Base-by-base conservation (phyloP, 1,140 invertebrate species). In the Papilio aristodemus region DNA sequence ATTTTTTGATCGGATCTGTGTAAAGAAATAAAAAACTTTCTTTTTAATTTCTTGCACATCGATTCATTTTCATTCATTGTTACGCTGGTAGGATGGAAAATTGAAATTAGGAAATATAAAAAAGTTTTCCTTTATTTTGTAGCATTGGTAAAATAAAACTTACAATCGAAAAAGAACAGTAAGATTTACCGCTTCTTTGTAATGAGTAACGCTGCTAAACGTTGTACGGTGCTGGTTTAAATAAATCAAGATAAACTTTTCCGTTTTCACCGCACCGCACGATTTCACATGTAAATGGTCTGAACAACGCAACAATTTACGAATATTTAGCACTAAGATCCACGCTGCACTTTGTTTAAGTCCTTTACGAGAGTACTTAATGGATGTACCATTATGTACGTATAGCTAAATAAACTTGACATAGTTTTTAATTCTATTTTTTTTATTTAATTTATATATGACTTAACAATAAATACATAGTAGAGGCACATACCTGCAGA, bases 221-320 rank as follows among this genome's bases (percentile, higher is more conserved):
- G 59, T 11, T 62, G 32, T 62, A 62, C 59, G 59, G n/a, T 19
- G 27, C 62, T 46, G 62, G 11, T 64, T 39, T 43, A 64, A 64
- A 64, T 43, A 64, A 64, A 64, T 64, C 62, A 64, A 64, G 62
- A 64, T 64, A 64, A 64, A 64, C 62, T 64, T 64, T 64, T 64
- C 62, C 62, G 62, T 64, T 64, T 64, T 64, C 62, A 43, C 62
- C 22, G 62, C 19, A 64, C 62, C 62, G 39, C 62, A 64, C 62
- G 39, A 64, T 64, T 46, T 64, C 62, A 64, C 62, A 64, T 64
- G 38, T 64, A 43, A 64, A 64, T 64, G 62, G 38, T 64, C 39
- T 46, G 14, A 64, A 64, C 62, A n/a, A n/a, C 38, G 32, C 19
- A 37, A 64, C 38, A 64, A 43, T 64, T 43, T 64, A 64, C 62